Evolutionary conservation across 2,888 invertebrate species (phyloP), one percentile per base, ranked within the genome.

Genomic region (Eupithecia dodoneata): DNA sequence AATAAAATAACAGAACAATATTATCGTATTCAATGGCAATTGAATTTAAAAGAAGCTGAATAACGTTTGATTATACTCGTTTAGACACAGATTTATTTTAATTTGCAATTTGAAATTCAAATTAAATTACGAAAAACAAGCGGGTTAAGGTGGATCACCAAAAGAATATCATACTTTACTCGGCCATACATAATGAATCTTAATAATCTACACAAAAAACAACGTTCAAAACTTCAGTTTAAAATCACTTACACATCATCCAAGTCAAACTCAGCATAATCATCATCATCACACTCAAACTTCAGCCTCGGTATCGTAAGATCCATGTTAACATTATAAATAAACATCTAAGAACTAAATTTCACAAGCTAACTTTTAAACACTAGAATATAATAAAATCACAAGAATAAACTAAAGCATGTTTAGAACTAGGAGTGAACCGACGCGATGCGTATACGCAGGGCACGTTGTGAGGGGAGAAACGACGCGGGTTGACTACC

Each of bases 291-390:
- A 59, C 84, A 84, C 81, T 93, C 93, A 81, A 86, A 92, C 82
- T 92, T 93, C 76, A 93, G 81, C 81, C 92, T 92, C 80, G 90
- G 90, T 83, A 94, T 83, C 18, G 94, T 91, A 45, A 94, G 88
- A 94, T 94, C 94, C 94, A 94, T 94, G 81, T 84, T 87, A 76
- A 85, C 85, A 85, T 83, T 80, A 84, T 85, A 81, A 81, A 80
- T 72, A 73, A 45, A 79, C 79, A 76, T 79, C n/a, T 70, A 70
- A 44, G 47, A 45, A 30, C 12, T 30, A 47, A 47, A 47, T n/a
- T 69, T 47, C 69, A 69, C 47, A 69, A 18, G 3, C 5, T 12
- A 45, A 69, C 45, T 45, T 44, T 69, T 69, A 78, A 75, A 73
- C 73, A 71, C 78, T 41, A 76, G 45, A 74, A 75, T 73, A 75